Percentiles rank a stretch among this genome's conserved stretches.
Evolutionary conservation across 2,113 vertebrate genomes (phyloP).

Genomic region (Narcine bancroftii): DNA sequence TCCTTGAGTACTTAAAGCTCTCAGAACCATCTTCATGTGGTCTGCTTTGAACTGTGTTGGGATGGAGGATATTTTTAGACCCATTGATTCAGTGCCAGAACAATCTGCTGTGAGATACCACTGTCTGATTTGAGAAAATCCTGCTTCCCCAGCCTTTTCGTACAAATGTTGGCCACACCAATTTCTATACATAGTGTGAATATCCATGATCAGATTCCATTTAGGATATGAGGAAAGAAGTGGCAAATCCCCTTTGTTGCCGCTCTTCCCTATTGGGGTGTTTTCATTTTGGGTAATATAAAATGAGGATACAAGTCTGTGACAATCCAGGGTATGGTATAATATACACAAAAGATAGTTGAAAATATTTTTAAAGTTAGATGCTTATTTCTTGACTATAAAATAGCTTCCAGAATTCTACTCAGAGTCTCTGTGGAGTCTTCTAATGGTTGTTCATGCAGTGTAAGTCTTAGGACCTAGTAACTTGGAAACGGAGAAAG

Average conservation of each 20-base stretch:
- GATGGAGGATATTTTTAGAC: too few species aligned
- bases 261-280: background rate
- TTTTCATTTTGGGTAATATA: background rate
- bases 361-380: background rate
- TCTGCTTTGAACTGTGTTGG: too few species aligned
- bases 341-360: background rate
- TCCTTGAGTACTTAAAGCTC: too few species aligned
- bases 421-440: background rate
- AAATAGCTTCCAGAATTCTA: background rate
- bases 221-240: background rate
- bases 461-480: background rate
- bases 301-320: background rate
- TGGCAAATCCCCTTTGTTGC: background rate
- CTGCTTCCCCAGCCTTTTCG: too few species aligned
- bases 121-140: too few species aligned
- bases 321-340: background rate
- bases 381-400: background rate
- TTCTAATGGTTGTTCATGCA: background rate
- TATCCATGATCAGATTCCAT: background rate
- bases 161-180: too few species aligned
- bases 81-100: too few species aligned
- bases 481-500: background rate
- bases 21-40: too few species aligned
- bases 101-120: too few species aligned
- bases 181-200: background rate